Evolutionary conservation across 2,888 invertebrate genomes (phyloP).

Genomic region (Meiosimyza decipiens): DNA sequence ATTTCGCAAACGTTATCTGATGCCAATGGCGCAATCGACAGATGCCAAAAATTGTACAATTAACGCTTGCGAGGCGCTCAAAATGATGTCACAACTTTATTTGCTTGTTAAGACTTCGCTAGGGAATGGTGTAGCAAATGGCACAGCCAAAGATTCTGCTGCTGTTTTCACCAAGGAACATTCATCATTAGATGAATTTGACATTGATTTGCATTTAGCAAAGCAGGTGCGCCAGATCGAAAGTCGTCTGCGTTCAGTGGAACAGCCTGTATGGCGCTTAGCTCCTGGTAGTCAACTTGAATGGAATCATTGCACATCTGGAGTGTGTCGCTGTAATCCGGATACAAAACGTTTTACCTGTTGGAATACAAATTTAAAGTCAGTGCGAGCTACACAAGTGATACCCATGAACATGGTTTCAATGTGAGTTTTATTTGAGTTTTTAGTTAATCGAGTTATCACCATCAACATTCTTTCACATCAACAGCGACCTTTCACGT

Average conservation of each 20-base stretch:
- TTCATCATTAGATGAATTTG: neutral
- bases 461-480: no score
- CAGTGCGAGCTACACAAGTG: conserved; percentile 72
- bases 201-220: conserved; percentile 51
- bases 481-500: conserved; percentile 75
- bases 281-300: conserved; percentile 67
- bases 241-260: conserved; percentile 72
- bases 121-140: conserved; percentile 4
- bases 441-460: no score
- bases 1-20: conserved; percentile 54
- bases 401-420: conserved; percentile 72
- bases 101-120: conserved; percentile 45
- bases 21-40: conserved; percentile 50
- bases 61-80: conserved; percentile 67
- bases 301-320: conserved; percentile 73
- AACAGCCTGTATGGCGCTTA: conserved; percentile 75
- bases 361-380: conserved; percentile 71
- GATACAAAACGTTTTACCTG: conserved; percentile 75
- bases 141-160: neutral
- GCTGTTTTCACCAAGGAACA: no score
- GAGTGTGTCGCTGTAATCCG: conserved; percentile 74
- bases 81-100: conserved; percentile 61
- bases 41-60: conserved; percentile 64
- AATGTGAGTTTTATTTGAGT: conserved; percentile 67
- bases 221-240: conserved; percentile 69